Base-by-base conservation (phyloP, 2,113 vertebrate genomes). In the Macaca fascicularis region DNA sequence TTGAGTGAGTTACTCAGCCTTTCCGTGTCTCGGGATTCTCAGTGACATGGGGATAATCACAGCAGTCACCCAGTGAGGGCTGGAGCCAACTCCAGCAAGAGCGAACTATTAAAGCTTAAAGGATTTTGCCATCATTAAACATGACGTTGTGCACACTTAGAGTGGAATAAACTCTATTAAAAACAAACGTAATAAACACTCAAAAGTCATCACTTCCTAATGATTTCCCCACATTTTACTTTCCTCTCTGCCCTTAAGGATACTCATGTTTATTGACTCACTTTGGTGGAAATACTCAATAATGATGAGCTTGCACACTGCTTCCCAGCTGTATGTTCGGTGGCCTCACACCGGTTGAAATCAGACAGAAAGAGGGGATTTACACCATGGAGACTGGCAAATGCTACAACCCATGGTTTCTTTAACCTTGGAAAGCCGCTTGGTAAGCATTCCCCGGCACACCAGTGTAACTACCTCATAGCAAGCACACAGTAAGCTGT, bases 391-490 rank as follows among this genome's bases (percentile, higher is more conserved):
- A 43, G 48, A 32, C 30, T 0, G 23, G 90, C 45, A 70, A 80
- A 35, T 11, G 48, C 78, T 19, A 1, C 48, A 8, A 17, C 25
- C 17, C 23, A 6, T 19, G 70, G 6, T 9, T 40, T 5, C 38
- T 45, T 43, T 20, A 25, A 30, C 11, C 20, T 7, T 69, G 13
- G 75, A 57, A 19, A 67, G 64, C 61, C 5, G 1, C n/a, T 2
- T 16, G n/a, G 27, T 20, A 8, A 32, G 67, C 1, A 6, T 10
- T 16, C 11, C 10, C 32, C 50, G 22, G 61, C 23, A 16, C n/a
- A 5, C 23, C 20, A 6, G 6, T 38, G 3, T 0, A 0, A 8
- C 32, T 1, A 19, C 50, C 40, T 17, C 6, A 1, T 12, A 5
- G 74, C 11, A 20, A 12, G 40, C 40, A 14, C 45, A 35, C 19